Base-by-base conservation (phyloP, 2,797 vertebrate genomes). In the Florisuga fusca region DNA sequence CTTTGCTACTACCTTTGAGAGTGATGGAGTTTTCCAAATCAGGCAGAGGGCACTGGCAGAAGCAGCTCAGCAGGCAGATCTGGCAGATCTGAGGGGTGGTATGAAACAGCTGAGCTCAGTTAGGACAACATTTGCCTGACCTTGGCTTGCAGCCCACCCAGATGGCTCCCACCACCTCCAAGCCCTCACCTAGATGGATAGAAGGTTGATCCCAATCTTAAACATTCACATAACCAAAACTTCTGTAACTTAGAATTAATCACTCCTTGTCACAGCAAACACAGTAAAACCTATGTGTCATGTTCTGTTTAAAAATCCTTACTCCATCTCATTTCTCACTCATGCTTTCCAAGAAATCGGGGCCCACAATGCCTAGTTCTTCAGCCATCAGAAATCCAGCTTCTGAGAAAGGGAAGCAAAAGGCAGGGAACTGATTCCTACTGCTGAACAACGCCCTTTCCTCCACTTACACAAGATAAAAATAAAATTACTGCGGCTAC, bases 1-100 rank as follows among this genome's bases (percentile, higher is more conserved):
- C 77, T 88, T 57, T 88, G 80, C 67, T 91, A 91, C 12, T 14
- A 76, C 38, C 51, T 91, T 81, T 69, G 66, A 91, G 91, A 93
- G 23, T 45, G 61, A 61, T 63, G 58, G 25, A 85, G 83, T 81
- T 92, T 79, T 78, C 5, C 1, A 76, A 71, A 66, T 19, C 4
- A 7, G 27, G 26, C 66, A 79, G 76, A 88, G 73, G 31, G 59
- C 51, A 51, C 51, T 78, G 53, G 81, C 20, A 66, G 48, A 76
- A 91, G n/a, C 66, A 83, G 66, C 69, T 63, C 80, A 86, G 66
- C 25, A 2, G 0, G 91, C 58, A 86, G 80, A 85, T 59, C 55
- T 34, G 0, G 91, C 58, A 86, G 80, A 85, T 59, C 55, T 34
- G 74, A 84, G 62, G 74, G 61, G 62, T 0, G 7, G 77, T 21